These are phyloP conservation scores for Brachionus plicatilis DNA, from an alignment of 1,140 invertebrate species.

Conservation along the genomic window DNA sequence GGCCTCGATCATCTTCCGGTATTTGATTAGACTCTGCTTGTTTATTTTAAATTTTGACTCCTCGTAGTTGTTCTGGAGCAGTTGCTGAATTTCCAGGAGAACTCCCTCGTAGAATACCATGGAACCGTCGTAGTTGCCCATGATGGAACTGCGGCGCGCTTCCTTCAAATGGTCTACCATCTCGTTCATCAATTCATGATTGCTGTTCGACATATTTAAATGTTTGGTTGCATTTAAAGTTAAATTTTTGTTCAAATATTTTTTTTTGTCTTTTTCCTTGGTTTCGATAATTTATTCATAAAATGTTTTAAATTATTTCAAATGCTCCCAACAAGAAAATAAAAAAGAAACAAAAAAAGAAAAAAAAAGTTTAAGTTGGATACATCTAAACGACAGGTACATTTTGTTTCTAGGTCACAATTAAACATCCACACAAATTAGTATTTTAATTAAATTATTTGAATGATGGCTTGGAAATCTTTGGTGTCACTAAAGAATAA, in stretches of 20 bases:
- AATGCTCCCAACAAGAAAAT: neutral
- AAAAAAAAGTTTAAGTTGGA: neutral
- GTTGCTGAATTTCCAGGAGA: slow-evolving; percentile 77
- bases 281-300: neutral
- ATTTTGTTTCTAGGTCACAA: neutral
- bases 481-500: too few relatives aligned
- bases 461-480: too few relatives aligned
- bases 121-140: slow-evolving; percentile 90
- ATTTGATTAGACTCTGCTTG: slow-evolving; percentile 61
- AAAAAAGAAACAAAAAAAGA: neutral
- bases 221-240: neutral
- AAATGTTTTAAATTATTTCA: neutral
- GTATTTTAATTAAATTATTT: neutral
- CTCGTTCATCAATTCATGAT: slow-evolving; percentile 63
- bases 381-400: neutral
- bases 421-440: neutral
- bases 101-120: slow-evolving; percentile 90
- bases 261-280: neutral
- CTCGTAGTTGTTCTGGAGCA: slow-evolving; percentile 70
- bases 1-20: slow-evolving; percentile 74
- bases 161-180: slow-evolving; percentile 71
- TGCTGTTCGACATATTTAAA: neutral
- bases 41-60: slow-evolving; percentile 80
- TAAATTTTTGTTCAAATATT: neutral
- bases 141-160: slow-evolving; percentile 84